These are phyloP conservation scores for Eueides isabella DNA, from an alignment of 1,140 invertebrate genomes.

Conservation along the genomic window DNA sequence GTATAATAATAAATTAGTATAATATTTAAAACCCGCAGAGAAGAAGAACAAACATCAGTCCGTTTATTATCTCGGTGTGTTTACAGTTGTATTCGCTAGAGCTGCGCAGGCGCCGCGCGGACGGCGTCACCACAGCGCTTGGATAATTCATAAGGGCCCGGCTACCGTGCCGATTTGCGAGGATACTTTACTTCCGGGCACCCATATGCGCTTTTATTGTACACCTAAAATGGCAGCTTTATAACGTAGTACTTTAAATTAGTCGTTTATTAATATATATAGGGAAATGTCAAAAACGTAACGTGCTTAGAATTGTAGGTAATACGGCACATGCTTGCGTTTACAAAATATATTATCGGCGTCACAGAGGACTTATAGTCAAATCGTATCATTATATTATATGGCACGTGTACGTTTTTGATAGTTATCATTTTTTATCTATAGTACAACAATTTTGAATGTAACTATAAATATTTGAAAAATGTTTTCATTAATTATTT, in stretches of 20 bases:
- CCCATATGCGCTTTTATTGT: slow-evolving; percentile 51
- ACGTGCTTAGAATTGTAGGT: neutral
- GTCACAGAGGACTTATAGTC: too few relatives aligned
- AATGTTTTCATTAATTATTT: too few relatives aligned
- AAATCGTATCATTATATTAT: too few relatives aligned
- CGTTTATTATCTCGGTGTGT: slow-evolving; percentile 45
- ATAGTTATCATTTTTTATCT: too few relatives aligned
- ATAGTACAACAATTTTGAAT: too few relatives aligned
- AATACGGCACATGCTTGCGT: neutral
- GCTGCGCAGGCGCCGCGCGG: slow-evolving; percentile 64
- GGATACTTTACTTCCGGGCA: slow-evolving; percentile 57
- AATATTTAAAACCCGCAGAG: neutral
- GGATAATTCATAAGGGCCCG: slow-evolving; percentile 74
- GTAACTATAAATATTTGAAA: too few relatives aligned
- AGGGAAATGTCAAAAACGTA: slow-evolving; percentile 38
- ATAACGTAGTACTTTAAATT: slow-evolving; percentile 36
- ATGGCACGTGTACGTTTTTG: too few relatives aligned
- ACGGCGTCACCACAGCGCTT: slow-evolving; percentile 53
- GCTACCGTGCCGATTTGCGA: slow-evolving; percentile 46
- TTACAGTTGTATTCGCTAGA: slow-evolving; percentile 51
- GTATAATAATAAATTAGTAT: neutral
- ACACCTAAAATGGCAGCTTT: slow-evolving; percentile 54
- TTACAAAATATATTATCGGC: neutral
- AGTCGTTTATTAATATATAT: slow-evolving; percentile 42
- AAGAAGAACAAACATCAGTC: slow-evolving; percentile 22